Evolutionary conservation across 1,140 invertebrate genomes (phyloP).

Genomic region (Chlorops oryzae): DNA sequence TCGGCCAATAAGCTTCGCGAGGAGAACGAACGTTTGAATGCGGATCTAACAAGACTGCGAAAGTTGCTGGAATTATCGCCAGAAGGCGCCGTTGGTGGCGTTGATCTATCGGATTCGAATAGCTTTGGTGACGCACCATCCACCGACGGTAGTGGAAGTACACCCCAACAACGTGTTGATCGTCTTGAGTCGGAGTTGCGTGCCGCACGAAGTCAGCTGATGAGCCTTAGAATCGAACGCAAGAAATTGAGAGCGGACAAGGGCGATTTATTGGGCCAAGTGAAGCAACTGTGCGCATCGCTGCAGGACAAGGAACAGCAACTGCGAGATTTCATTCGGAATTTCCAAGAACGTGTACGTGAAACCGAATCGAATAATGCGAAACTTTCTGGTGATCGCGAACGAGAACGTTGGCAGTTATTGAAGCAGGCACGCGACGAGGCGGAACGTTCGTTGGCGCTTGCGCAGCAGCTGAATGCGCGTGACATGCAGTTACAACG

Average conservation of each 20-base stretch:
- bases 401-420: slow-evolving; percentile 81
- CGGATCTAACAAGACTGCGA: slow-evolving; percentile 59
- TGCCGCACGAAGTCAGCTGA: slow-evolving; percentile 52
- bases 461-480: slow-evolving; percentile 78
- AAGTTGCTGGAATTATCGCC: slow-evolving; percentile 50
- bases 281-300: slow-evolving; percentile 89
- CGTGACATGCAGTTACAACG: slow-evolving; percentile 79
- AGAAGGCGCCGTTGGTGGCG: slow-evolving; percentile 42
- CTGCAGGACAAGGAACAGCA: slow-evolving; percentile 92
- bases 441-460: slow-evolving; percentile 75
- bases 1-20: slow-evolving; percentile 52
- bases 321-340: slow-evolving; percentile 86
- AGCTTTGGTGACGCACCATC: slow-evolving; percentile 16
- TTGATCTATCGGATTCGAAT: slow-evolving; percentile 31
- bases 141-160: slow-evolving; percentile 23
- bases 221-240: slow-evolving; percentile 78
- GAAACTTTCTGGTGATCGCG: slow-evolving; percentile 73
- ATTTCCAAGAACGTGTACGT: slow-evolving; percentile 71
- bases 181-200: slow-evolving; percentile 56
- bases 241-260: slow-evolving; percentile 89
- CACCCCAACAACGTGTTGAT: slow-evolving; percentile 33
- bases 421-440: slow-evolving; percentile 82
- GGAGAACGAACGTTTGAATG: slow-evolving; percentile 62
- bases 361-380: slow-evolving; percentile 56
- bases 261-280: slow-evolving; percentile 87